These are phyloP conservation scores for Metridium senile DNA, from an alignment of 92 coral and sea anemone species.

Conservation along the genomic window DNA sequence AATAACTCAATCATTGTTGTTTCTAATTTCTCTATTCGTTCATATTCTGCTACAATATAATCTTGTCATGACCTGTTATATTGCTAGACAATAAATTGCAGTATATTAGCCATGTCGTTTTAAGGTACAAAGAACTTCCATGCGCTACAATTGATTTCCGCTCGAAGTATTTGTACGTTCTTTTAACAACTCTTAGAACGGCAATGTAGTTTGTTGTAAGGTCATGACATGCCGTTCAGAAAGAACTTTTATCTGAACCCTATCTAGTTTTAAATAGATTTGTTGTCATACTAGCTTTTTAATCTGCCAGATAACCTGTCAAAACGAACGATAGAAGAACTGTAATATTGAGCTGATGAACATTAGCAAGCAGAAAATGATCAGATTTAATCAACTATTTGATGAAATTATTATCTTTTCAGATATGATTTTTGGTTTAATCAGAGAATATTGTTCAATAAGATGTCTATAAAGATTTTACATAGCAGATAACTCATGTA, in stretches of 20 bases:
- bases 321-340: not conserved
- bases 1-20: slow-evolving; percentile 3
- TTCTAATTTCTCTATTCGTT: slow-evolving; percentile 4
- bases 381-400: not conserved
- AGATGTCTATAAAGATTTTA: no score
- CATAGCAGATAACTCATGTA: no score
- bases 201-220: not conserved
- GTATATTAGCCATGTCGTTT: not conserved
- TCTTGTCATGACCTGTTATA: not conserved
- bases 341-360: not conserved
- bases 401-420: not conserved
- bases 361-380: not conserved
- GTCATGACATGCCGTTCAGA: slow-evolving; percentile 3
- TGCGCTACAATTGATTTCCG: no score
- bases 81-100: not conserved
- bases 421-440: not conserved
- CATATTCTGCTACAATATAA: not conserved
- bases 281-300: not conserved
- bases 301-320: not conserved
- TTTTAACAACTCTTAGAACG: not conserved
- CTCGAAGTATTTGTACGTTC: no score
- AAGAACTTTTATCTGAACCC: not conserved
- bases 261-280: no score
- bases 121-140: no score
- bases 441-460: no score